These are phyloP conservation scores for Nipponacmea schrenckii DNA, from an alignment of 2,888 invertebrate genomes.

Conservation along the genomic window DNA sequence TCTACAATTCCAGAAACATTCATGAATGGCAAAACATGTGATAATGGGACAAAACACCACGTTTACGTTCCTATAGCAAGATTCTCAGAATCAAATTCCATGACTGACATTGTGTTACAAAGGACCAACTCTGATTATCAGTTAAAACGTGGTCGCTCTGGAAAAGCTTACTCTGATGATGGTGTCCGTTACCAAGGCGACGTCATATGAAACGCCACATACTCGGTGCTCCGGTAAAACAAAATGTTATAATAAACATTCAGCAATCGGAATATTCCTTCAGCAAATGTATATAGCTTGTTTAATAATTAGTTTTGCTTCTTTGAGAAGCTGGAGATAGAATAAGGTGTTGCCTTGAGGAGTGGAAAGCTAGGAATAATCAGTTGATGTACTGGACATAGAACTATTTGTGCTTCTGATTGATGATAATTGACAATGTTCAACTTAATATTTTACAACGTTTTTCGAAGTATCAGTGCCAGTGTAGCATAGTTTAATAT, in stretches of 20 bases:
- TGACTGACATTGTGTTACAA: conserved; percentile 41
- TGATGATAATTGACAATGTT: no score
- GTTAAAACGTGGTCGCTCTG: conserved; percentile 38
- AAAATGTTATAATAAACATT: neutral
- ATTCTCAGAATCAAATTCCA: conserved; percentile 44
- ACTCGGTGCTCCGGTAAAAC: neutral
- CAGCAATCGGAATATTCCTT: no score
- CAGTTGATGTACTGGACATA: no score
- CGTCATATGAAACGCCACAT: conserved; percentile 32
- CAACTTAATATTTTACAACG: no score
- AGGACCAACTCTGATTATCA: conserved; percentile 41
- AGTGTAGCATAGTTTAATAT: no score
- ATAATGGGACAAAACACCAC: conserved; percentile 21
- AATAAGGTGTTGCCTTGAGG: no score
- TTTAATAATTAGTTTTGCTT: no score
- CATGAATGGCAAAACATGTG: conserved; percentile 45
- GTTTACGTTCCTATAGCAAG: conserved; percentile 22
- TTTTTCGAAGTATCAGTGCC: no score
- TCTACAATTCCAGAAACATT: conserved; percentile 41
- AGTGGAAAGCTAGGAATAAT: no score
- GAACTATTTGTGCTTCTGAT: no score
- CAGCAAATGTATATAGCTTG: no score
- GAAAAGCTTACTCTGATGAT: conserved; percentile 53
- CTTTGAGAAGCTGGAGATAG: no score
- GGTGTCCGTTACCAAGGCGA: conserved; percentile 51